A percentile compares a stretch with the other conserved stretches of the same genome.
These are phyloP conservation scores for Brachionus manjavacas DNA, from an alignment of 1,140 invertebrate genomes.

Conservation along the genomic window DNA sequence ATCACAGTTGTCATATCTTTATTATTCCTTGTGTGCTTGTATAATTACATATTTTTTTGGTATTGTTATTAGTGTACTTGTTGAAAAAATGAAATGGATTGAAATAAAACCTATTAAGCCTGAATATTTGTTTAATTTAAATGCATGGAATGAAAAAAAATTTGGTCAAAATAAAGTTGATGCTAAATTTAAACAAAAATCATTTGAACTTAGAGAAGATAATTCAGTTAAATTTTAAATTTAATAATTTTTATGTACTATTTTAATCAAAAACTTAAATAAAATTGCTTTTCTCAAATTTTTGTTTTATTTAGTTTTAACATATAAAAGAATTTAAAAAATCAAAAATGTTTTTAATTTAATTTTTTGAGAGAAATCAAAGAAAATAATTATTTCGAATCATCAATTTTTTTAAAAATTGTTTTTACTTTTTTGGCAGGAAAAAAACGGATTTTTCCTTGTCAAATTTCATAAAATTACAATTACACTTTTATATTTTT, in stretches of 20 bases:
- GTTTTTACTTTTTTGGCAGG: no score
- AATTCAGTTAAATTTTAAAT: not conserved
- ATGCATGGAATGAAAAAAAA: not conserved
- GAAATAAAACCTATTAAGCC: not conserved
- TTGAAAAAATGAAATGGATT: constrained; percentile 15
- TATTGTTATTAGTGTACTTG: not conserved
- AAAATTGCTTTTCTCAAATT: no score
- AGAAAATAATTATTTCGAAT: no score
- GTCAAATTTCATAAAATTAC: no score
- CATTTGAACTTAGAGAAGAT: not conserved
- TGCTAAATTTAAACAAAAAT: not conserved
- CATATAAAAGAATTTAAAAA: no score
- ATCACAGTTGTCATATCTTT: not conserved
- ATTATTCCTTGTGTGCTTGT: constrained; percentile 24
- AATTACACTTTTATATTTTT: no score
- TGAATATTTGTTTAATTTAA: not conserved
- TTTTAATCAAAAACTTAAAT: not conserved
- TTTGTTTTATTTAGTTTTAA: no score
- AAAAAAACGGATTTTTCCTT: no score
- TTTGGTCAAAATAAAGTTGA: not conserved
- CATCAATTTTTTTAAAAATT: no score
- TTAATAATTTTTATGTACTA: not conserved
- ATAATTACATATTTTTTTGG: constrained; percentile 12
- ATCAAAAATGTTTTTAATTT: no score
- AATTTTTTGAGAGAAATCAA: no score